Evolutionary conservation across 2,888 invertebrate genomes (phyloP).

Genomic region (Ganaspis brasiliensis): DNA sequence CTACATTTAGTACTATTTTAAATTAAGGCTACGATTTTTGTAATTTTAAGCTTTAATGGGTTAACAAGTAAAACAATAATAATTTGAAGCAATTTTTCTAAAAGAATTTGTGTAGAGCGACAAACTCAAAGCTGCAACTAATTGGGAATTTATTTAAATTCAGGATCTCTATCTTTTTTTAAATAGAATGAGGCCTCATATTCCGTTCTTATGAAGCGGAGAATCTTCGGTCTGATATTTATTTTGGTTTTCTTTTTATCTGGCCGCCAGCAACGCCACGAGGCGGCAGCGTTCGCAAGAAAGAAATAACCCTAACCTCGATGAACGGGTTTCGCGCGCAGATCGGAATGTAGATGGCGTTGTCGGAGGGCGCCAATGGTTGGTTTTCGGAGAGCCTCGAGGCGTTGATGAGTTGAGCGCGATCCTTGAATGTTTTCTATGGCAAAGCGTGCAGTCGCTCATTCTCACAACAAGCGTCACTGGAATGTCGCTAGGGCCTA

Average conservation of each 20-base stretch:
- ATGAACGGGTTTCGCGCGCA: constrained; percentile 64
- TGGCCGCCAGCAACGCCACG: constrained; percentile 42
- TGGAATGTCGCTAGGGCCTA: constrained; percentile 74
- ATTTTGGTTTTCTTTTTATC: constrained; percentile 12
- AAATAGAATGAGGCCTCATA: not conserved
- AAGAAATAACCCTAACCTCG: constrained; percentile 43
- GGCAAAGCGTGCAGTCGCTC: constrained; percentile 63
- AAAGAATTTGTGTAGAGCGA: no score
- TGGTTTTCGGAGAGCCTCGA: constrained; percentile 54
- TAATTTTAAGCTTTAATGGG: no score
- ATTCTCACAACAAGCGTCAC: constrained; percentile 73
- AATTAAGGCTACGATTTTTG: no score
- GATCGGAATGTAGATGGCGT: constrained; percentile 78
- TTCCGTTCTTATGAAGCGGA: constrained; percentile 21
- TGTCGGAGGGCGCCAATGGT: constrained; percentile 75
- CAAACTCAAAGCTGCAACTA: no score
- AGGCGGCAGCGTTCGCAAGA: constrained; percentile 41
- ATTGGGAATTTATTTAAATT: no score
- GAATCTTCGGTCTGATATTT: constrained; percentile 27
- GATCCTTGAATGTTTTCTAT: constrained; percentile 77
- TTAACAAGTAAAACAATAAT: no score
- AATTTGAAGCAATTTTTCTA: no score
- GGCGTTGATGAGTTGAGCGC: constrained; percentile 77
- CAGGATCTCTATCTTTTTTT: no score
- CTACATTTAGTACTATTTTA: no score